Conservation (phyloP, 2,888 invertebrate species). For the Noctua fimbriata region DNA sequence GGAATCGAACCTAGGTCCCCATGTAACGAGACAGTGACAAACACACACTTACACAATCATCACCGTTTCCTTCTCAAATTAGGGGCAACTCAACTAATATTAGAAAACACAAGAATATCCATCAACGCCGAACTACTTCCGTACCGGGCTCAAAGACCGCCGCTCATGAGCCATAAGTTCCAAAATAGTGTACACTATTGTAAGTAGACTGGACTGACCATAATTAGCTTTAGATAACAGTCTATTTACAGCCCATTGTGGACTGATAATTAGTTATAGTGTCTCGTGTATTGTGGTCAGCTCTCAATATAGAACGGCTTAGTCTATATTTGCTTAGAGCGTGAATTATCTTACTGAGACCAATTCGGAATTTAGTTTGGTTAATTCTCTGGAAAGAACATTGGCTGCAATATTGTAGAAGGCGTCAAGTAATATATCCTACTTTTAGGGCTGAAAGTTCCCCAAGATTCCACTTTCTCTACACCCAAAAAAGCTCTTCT, state of each 20-base stretch:
- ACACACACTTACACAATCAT: slow-evolving; percentile 22
- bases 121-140: slow-evolving; percentile 38
- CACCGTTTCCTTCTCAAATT: slow-evolving; percentile 35
- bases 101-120: slow-evolving; percentile 39
- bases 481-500: neutral
- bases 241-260: slow-evolving; percentile 32
- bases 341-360: neutral
- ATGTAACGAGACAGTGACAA: neutral
- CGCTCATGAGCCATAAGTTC: slow-evolving; percentile 13
- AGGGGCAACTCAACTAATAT: slow-evolving; percentile 51
- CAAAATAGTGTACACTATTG: neutral
- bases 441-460: neutral
- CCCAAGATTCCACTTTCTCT: neutral
- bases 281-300: neutral
- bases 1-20: too few relatives aligned
- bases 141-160: slow-evolving; percentile 31
- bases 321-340: neutral
- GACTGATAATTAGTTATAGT: slow-evolving; percentile 22
- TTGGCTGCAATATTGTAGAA: neutral
- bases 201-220: neutral
- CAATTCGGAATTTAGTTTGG: neutral
- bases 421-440: neutral
- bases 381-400: too few relatives aligned
- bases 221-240: slow-evolving; percentile 25
- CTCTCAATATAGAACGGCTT: neutral